Evolutionary conservation across 2,888 invertebrate species (phyloP), one percentile per base, ranked within the genome.

Genomic region (Scrobipalpa atriplicella): DNA sequence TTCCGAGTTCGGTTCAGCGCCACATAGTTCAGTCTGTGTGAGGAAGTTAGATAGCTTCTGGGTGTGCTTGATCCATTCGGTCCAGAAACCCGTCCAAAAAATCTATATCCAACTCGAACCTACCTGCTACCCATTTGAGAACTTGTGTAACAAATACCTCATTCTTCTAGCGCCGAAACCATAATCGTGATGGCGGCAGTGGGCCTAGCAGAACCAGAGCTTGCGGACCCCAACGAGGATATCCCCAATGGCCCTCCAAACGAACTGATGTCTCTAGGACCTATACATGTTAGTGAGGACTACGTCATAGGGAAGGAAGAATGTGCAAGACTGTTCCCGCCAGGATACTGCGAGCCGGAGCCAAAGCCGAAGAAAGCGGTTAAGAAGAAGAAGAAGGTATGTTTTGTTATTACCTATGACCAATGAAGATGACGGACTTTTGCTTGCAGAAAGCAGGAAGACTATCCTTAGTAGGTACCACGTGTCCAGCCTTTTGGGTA

Each of bases 271-370:
- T 90, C 94, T 19, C 92, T 95, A 58, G 95, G 95, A 0, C 96
- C 97, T 0, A 92, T 95, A 19, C 95, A 95, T 80, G 94, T 95
- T 29, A 96, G 96, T 77, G 93, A 93, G 8, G 95, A 96, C 78
- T 90, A 94, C 0, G 94, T 94, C 2, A 87, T 93, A 41, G 96
- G 96, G 0, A 91, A 89, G 38, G 86, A 89, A 62, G 96, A 97
- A 75, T 94, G 95, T 66, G 85, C 89, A 2, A 81, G 93, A 67
- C 95, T 96, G 92, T 97, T 97, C 84, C 96, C 96, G 0, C 90
- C 93, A 1, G 95, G 93, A 0, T 95, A 94, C 80, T 94, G 93
- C 71, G 93, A 87, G 58, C 92, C 92, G 0, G 93, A 94, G 62
- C 89, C 86, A 67, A 85, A 86, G 65, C 83, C 86, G 43, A 87